Conservation (phyloP, 92 coral and sea anemone genomes). For the Heliopora coerulea region DNA sequence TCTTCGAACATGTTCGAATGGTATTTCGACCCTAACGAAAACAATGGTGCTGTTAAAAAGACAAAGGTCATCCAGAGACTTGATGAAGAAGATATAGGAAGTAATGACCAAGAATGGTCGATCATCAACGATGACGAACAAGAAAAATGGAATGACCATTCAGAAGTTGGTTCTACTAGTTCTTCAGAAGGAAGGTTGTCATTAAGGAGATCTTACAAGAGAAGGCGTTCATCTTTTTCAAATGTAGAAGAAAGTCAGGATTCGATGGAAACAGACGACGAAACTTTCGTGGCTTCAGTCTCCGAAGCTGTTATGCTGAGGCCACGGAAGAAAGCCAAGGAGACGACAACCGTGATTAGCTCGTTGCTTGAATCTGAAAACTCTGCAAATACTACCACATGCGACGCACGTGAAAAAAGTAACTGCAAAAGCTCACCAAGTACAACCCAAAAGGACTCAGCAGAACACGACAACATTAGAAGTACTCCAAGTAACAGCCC, state of each 20-base stretch:
- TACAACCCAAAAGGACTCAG: too few relatives aligned
- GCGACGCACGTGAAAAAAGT: too few relatives aligned
- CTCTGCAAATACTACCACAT: too few relatives aligned
- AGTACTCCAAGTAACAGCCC: too few relatives aligned
- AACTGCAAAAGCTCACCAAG: too few relatives aligned
- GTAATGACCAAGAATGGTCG: not conserved
- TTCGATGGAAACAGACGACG: not conserved
- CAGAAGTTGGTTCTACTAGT: not conserved
- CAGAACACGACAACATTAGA: too few relatives aligned
- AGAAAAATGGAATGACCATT: not conserved
- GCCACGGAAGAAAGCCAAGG: constrained; percentile 28
- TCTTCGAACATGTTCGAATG: constrained; percentile 25
- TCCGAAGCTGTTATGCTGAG: constrained; percentile 17
- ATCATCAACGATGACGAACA: not conserved
- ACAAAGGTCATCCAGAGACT: not conserved
- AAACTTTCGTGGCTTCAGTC: not conserved
- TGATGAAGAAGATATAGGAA: not conserved
- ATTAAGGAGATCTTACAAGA: not conserved
- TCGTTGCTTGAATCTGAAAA: too few relatives aligned
- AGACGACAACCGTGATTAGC: too few relatives aligned
- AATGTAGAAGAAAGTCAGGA: not conserved
- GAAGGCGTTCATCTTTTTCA: not conserved
- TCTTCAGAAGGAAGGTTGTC: not conserved
- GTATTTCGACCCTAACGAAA: constrained; percentile 32
- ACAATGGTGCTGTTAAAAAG: constrained; percentile 2